Evolutionary conservation across 2,113 vertebrate genomes (phyloP), one percentile per base, ranked within the genome.

Genomic region (Xiphophorus hellerii): DNA sequence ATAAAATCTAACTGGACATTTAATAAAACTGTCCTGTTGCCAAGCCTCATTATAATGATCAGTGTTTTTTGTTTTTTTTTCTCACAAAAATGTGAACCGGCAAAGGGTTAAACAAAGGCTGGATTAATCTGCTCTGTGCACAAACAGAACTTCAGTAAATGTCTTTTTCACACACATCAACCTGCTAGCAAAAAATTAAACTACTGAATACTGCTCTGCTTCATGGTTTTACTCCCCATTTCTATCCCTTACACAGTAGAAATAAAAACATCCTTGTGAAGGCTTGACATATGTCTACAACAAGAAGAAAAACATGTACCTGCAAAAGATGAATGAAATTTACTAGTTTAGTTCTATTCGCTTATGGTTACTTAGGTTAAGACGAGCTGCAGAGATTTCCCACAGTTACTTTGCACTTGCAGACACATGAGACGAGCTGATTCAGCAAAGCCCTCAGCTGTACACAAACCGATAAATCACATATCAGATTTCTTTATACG

Each of bases 361-460:
- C 69, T 22, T 15, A 61, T 13, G 69, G 39, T 15, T 42, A 15
- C 39, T 42, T 42, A 14, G 14, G 2, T 68, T 10, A 10, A 39
- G 29, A 73, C 5, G 22, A 42, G 28, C 69, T 9, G 48, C 30
- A 76, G 48, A 62, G 65, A 7, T n/a, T n/a, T 63, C 39, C 48
- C 28, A 28, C 20, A 71, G 63, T 78, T 29, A 39, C 15, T 62
- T 27, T 33, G 29, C 31, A 62, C 35, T 37, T 37, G 6, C 5
- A 60, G 63, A 74, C 64, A 80, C 74, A 48, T 68, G 74, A 31
- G 65, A 78, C 77, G 37, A 42, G 89, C 84, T 81, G 80, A 1
- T 54, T 90, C 84, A 86, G 90, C 87, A 84, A 37, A 42, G 81
- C 86, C 69, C 83, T 89, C 78, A 89, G 90, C 84, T 86, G 85